Conservation (phyloP, 1,140 invertebrate species). For the roundworm (Caenorhabditis elegans) region WBcel235 BX284605.5:13975501-13976000, state of each 20-base stretch:
- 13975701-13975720: constrained; percentile 65
- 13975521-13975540: constrained; percentile 61
- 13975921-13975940: constrained; percentile 56
- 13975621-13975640: constrained; percentile 54
- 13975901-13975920: constrained; percentile 58
- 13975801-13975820: constrained; percentile 63
- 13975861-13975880: constrained; percentile 64
- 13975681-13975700: constrained; percentile 64
- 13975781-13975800: constrained; percentile 59
- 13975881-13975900: constrained; percentile 66
- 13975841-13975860: constrained; percentile 65
- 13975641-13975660: constrained; percentile 50
- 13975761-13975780: constrained; percentile 56
- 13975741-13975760: constrained; percentile 52
- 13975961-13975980: constrained; percentile 63
- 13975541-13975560: constrained; percentile 48
- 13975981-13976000: constrained; percentile 64
- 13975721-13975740: constrained; percentile 65
- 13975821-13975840: constrained; percentile 63
- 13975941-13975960: constrained; percentile 62
- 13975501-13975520: constrained; percentile 66
- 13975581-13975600: constrained; percentile 49
- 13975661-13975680: constrained; percentile 35
- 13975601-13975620: constrained; percentile 54
- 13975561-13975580: constrained; percentile 55